Base-by-base conservation (phyloP, 2,888 invertebrate genomes). In the Yponomeuta sedellus region DNA sequence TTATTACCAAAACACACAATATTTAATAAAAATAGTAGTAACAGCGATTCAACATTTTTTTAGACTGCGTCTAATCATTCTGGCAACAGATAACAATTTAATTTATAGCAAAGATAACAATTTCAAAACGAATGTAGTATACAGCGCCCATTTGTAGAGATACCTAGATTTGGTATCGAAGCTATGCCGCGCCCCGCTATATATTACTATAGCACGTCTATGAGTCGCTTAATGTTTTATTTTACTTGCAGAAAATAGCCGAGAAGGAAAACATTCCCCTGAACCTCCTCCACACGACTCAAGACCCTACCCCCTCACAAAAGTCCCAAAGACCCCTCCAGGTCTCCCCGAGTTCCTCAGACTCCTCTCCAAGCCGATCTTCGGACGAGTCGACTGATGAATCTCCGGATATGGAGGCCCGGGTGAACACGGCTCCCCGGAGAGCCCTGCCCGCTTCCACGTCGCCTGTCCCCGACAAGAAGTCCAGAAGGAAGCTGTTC, bases 251-350 rank as follows among this genome's bases (percentile, higher is more conserved):
- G 90, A 86, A 83, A 77, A 82, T 74, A 72, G 87, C 85, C 0
- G 89, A 90, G 68, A 77, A 78, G 66, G 86, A 88, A 66, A 89
- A 89, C 66, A 75, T 87, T n/a, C 74, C 82, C 0, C 68, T 88
- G 1, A 77, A 78, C 28, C 62, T 84, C 1, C 70, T 84, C 73
- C 78, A 0, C 76, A 81, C 66, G 80, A 79, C 44, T 11, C 57
- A 39, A 64, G 8, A 12, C 44, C 44, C 77, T 0, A 74, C 69
- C 0, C 72, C 75, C 0, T 71, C 68, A 2, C 76, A 72, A 16
- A n/a, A 70, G 69, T 3, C 69, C 72, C 6, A 75, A 79, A 0
- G 69, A 83, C 68, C 75, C 85, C 64, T 88, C 87, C 1, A 82
- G 16, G 16, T 52, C 44, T 52, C 44, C 16, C 34, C 34, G 6